phyloP scores from a whole-genome alignment of 2,888 invertebrate genomes.

The Arenicola marina region DNA sequence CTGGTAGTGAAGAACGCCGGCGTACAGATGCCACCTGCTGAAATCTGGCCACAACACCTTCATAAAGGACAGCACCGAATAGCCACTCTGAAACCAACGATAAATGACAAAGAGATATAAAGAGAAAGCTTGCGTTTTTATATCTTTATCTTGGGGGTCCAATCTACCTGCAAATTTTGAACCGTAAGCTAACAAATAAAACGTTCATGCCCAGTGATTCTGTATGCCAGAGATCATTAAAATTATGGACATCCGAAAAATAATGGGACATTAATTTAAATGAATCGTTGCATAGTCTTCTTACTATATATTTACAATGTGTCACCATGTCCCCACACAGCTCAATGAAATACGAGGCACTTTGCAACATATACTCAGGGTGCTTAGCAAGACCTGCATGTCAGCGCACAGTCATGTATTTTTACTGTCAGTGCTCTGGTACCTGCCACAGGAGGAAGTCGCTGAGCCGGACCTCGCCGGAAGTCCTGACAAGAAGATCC shows the following conservation, averaged over 20 bases:
- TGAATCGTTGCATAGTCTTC: too few relatives aligned
- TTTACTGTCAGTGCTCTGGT: conserved; percentile 35
- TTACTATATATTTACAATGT: not conserved
- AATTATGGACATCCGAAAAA: too few relatives aligned
- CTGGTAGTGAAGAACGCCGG: conserved; percentile 86
- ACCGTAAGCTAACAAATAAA: not conserved
- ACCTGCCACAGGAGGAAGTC: conserved; percentile 98
- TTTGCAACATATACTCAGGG: not conserved
- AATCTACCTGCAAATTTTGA: too few relatives aligned
- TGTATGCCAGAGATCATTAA: too few relatives aligned
- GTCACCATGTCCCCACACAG: not conserved
- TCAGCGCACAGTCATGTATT: not conserved
- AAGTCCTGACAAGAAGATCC: conserved; percentile 90
- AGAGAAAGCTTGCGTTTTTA: not conserved
- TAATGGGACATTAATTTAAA: too few relatives aligned
- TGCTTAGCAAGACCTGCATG: not conserved
- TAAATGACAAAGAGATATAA: not conserved
- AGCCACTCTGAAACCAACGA: conserved; percentile 14
- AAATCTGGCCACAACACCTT: conserved; percentile 96
- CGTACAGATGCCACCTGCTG: conserved; percentile 86
- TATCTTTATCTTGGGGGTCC: too few relatives aligned
- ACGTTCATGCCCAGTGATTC: too few relatives aligned
- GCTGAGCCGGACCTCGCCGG: conserved; percentile 90
- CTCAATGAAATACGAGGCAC: too few relatives aligned
- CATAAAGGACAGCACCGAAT: conserved; percentile 82